These are phyloP conservation scores for Caenorhabditis macrosperma DNA, from an alignment of 2,888 invertebrate species.

Conservation along the genomic window DNA sequence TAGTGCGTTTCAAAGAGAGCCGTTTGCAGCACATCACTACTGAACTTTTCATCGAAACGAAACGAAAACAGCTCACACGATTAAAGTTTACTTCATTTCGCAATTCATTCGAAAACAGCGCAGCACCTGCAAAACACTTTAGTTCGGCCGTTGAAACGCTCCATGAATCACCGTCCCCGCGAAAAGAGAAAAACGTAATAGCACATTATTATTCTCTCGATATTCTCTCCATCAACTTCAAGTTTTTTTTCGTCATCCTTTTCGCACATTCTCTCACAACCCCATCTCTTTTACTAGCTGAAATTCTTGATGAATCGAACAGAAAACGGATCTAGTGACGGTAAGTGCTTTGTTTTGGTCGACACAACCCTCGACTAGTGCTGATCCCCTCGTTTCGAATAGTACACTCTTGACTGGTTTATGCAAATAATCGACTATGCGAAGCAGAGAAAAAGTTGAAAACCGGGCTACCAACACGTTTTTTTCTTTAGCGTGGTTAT, in stretches of 20 bases:
- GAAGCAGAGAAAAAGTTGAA: slow-evolving; percentile 9
- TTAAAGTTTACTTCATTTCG: too few species aligned
- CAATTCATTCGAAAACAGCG: too few species aligned
- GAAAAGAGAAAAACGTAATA: too few species aligned
- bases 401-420: slow-evolving; percentile 26
- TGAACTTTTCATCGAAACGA: too few species aligned
- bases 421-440: slow-evolving; percentile 28
- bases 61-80: too few species aligned
- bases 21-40: background rate
- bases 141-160: too few species aligned
- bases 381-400: background rate
- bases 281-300: background rate
- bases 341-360: slow-evolving; percentile 32
- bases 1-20: background rate
- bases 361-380: background rate
- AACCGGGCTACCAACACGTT: background rate
- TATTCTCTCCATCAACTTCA: background rate
- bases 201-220: too few species aligned
- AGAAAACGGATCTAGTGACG: slow-evolving; percentile 7
- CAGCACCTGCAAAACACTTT: too few species aligned
- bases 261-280: background rate
- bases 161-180: too few species aligned
- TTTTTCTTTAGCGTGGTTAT: background rate
- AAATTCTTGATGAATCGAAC: slow-evolving; percentile 1
- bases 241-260: background rate